Evolutionary conservation across 2,888 invertebrate species (phyloP), one percentile per base, ranked within the genome.

Genomic region (Monoplex corrugatus): DNA sequence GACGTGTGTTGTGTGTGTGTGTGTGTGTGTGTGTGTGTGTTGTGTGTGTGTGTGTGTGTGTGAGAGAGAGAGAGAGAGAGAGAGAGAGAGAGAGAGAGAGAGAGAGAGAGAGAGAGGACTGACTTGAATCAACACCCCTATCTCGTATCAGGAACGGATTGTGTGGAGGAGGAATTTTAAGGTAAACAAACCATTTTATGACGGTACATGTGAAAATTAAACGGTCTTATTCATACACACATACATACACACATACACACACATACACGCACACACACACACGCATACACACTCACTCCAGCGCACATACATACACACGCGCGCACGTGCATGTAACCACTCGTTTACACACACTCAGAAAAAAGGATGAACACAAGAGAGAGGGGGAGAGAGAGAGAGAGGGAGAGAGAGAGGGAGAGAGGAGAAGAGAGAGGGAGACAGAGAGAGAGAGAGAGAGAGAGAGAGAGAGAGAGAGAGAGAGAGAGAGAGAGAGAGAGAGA

Each of bases 231-330:
- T n/a, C 3, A 10, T 23, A 50, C 84, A 50, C 84, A 84, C 28
- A 84, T 50, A 50, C 84, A 84, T 50, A 45, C 84, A 84, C 38
- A 82, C 84, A 45, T 32, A 84, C 84, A n/a, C 84, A 45, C 84
- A n/a, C 84, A 45, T 50, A 32, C 84, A 84, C 84, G 40, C 84
- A n/a, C 84, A n/a, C 84, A 45, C 84, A 45, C 83, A 82, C 83
- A 40, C 83, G 19, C 83, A 40, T 40, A 82, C 45, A 10, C 44
- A 43, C 16, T 35, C 84, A 8, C 50, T 19, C 50, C 50, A 8
- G 10, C 50, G n/a, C n/a, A 50, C 50, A 50, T 23, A 57, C 57
- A 57, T 23, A 57, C 57, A 57, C 57, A 57, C 57, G 23, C n/a
- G n/a, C n/a, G n/a, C n/a, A n/a, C n/a, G n/a, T n/a, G n/a, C n/a